Evolutionary conservation across 2,888 invertebrate genomes (phyloP).

Genomic region (Trissolcus brochymenae): DNA sequence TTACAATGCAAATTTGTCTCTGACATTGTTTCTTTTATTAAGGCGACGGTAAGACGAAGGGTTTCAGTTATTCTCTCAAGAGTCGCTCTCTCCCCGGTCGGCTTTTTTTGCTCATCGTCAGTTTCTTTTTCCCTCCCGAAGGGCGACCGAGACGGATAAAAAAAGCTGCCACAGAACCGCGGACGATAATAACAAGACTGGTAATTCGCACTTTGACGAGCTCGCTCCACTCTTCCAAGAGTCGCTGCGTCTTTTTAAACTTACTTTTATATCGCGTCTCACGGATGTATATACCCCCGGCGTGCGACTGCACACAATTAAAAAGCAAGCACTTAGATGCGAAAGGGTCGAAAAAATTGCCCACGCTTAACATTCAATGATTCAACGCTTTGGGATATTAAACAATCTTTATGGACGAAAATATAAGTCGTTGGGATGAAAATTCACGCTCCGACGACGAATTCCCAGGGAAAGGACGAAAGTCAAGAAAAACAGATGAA

Average conservation of each 20-base stretch:
- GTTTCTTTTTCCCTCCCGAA: constrained; percentile 55
- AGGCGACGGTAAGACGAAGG: constrained; percentile 61
- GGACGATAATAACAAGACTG: constrained; percentile 73
- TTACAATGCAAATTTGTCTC: constrained; percentile 57
- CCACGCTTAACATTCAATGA: constrained; percentile 43
- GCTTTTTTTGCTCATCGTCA: constrained; percentile 17
- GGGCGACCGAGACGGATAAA: constrained; percentile 49
- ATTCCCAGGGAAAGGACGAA: background rate
- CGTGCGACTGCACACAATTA: constrained; percentile 69
- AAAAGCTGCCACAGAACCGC: constrained; percentile 66
- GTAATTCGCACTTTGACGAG: constrained; percentile 75
- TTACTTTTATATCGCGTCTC: constrained; percentile 62
- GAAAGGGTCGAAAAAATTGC: constrained; percentile 43
- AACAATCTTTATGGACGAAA: constrained; percentile 27
- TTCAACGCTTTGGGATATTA: constrained; percentile 27
- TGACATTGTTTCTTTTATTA: constrained; percentile 56
- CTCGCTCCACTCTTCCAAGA: constrained; percentile 58
- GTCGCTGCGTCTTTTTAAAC: constrained; percentile 58
- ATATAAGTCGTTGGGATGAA: constrained; percentile 13
- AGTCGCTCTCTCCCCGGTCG: constrained; percentile 33
- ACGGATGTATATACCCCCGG: constrained; percentile 66
- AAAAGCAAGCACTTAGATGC: constrained; percentile 65
- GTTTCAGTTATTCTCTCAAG: constrained; percentile 65
- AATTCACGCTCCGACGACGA: background rate
- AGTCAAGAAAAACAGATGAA: background rate